Conservation (phyloP, 2,113 vertebrate species). For the Argyrosomus japonicus region DNA sequence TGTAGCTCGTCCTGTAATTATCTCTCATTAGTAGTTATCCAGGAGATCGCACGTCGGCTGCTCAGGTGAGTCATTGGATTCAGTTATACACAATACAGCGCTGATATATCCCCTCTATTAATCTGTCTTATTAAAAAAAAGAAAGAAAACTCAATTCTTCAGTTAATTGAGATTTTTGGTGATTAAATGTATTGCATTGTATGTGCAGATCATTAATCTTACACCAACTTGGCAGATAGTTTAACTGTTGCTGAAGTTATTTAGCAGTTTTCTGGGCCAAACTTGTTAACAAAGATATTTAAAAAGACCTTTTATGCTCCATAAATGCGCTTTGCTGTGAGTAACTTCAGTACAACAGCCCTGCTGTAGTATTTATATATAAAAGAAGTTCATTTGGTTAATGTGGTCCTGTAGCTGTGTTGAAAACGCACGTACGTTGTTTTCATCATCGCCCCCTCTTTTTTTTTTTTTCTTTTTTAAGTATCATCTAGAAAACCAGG, state of each 20-base stretch:
- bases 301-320: background rate
- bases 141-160: background rate
- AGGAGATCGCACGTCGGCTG: conserved; percentile 30
- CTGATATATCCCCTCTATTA: background rate
- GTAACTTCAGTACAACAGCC: background rate
- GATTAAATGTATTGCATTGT: background rate
- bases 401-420: background rate
- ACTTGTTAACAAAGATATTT: background rate
- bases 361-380: background rate
- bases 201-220: background rate
- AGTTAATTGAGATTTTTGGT: too few species aligned
- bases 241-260: background rate
- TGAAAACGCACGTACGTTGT: background rate
- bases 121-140: background rate
- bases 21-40: conserved; percentile 23
- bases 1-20: conserved; percentile 52
- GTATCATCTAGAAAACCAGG: conserved; percentile 26
- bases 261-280: background rate
- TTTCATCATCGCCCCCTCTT: background rate
- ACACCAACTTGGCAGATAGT: background rate
- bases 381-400: background rate
- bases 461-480: background rate
- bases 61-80: conserved; percentile 68
- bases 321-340: background rate
- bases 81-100: background rate